phyloP scores from a whole-genome alignment of 2,888 invertebrate genomes.

The Myathropa florea region DNA sequence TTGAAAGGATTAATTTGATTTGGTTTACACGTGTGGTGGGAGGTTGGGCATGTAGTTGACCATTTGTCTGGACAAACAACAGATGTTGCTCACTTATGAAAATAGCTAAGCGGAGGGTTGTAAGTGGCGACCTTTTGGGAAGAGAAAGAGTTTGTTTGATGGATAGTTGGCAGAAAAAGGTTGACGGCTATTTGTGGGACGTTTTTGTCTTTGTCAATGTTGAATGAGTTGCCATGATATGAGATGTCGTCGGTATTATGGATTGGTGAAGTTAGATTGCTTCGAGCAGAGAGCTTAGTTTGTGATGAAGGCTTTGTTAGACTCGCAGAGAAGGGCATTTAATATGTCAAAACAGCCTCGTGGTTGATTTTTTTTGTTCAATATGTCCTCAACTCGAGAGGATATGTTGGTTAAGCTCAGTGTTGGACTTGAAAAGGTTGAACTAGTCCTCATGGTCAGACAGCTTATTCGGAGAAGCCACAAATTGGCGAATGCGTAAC shows the following conservation, averaged over 20 bases:
- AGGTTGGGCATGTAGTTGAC: background rate
- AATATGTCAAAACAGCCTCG: too few relatives aligned
- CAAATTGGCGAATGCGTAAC: too few relatives aligned
- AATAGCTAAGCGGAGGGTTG: background rate
- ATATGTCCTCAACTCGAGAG: too few relatives aligned
- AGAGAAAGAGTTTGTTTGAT: background rate
- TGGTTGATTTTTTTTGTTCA: too few relatives aligned
- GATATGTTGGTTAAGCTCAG: too few relatives aligned
- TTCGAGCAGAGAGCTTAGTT: background rate
- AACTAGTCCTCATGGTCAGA: too few relatives aligned
- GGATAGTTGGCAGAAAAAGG: background rate
- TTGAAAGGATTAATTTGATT: constrained; percentile 36
- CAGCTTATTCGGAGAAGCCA: too few relatives aligned
- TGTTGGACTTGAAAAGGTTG: too few relatives aligned
- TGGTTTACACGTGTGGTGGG: background rate
- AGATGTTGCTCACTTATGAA: background rate
- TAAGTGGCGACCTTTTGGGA: background rate
- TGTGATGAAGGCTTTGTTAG: background rate
- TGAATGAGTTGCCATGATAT: background rate
- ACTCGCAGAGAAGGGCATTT: background rate
- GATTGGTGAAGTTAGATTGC: background rate
- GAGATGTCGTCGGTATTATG: background rate
- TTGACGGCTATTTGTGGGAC: background rate
- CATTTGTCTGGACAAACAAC: constrained; percentile 12
- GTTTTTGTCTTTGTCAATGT: background rate